phyloP scores from a whole-genome alignment of 2,113 vertebrate genomes.

The Cephalopterus ornatus region DNA sequence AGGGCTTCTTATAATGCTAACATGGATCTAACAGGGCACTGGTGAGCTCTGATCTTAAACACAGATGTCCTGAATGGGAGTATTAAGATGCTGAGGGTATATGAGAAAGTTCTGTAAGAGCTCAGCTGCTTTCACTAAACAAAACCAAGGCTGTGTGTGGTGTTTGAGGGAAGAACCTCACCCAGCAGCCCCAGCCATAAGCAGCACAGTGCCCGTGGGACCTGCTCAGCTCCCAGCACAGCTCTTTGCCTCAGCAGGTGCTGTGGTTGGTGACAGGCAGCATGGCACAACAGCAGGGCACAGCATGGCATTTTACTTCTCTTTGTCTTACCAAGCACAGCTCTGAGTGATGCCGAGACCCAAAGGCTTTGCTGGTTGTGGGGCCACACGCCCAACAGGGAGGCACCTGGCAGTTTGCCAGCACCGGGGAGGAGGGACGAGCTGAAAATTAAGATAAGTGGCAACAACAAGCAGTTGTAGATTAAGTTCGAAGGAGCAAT shows the following conservation, averaged over 20 bases:
- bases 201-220: not conserved
- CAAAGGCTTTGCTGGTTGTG: not conserved
- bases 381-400: not conserved
- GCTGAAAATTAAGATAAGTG: not conserved
- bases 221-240: not conserved
- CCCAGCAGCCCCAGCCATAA: not conserved
- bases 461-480: not conserved
- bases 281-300: not conserved
- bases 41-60: not conserved
- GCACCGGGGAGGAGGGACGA: rapidly evolving
- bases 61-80: not conserved
- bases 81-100: not conserved
- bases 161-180: not conserved
- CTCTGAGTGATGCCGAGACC: not conserved
- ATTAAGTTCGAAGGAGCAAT: not conserved
- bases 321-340: rapidly evolving
- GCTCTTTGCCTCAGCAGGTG: not conserved
- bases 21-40: not conserved
- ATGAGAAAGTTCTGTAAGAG: not conserved
- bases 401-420: not conserved
- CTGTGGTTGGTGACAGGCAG: not conserved
- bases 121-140: not conserved
- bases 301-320: rapidly evolving
- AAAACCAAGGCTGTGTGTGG: rapidly evolving
- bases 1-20: not conserved